phyloP scores from a whole-genome alignment of 1,140 invertebrate species.

The Zaprionus kolodkinae region DNA sequence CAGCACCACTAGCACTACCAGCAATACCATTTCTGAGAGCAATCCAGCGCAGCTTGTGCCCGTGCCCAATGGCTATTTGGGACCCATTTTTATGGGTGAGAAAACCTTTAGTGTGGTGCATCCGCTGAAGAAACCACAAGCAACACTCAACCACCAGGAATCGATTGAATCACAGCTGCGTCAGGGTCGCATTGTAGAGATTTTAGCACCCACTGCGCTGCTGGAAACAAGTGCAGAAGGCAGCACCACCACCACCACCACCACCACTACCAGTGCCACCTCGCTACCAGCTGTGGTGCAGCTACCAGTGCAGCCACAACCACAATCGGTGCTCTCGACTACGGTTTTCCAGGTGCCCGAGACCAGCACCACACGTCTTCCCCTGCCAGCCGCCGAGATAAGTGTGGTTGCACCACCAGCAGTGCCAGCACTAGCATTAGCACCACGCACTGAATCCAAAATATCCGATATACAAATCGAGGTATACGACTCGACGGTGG shows the following conservation, averaged over 20 bases:
- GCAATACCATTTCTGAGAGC: background rate
- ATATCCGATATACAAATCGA: slow-evolving; percentile 82
- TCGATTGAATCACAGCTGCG: slow-evolving; percentile 65
- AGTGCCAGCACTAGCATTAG: no score
- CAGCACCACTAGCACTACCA: slow-evolving; percentile 8
- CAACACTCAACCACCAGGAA: slow-evolving; percentile 15
- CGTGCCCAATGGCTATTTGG: slow-evolving; percentile 73
- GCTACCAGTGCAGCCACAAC: slow-evolving; percentile 3
- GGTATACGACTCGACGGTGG: slow-evolving; percentile 80
- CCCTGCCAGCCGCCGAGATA: slow-evolving; percentile 18
- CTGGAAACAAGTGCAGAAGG: slow-evolving; percentile 36
- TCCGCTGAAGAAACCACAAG: slow-evolving; percentile 55
- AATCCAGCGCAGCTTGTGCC: slow-evolving; percentile 31
- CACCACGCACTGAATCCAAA: slow-evolving; percentile 72
- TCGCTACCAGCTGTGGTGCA: background rate
- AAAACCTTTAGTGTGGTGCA: slow-evolving; percentile 70
- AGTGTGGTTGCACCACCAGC: slow-evolving; percentile 19
- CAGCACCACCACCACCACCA: slow-evolving; percentile 28
- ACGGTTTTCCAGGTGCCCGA: slow-evolving; percentile 79
- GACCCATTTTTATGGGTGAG: slow-evolving; percentile 79
- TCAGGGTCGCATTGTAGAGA: slow-evolving; percentile 72
- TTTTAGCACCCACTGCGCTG: slow-evolving; percentile 68
- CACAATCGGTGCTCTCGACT: slow-evolving; percentile 62
- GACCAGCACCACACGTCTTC: slow-evolving; percentile 51
- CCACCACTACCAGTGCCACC: slow-evolving; percentile 10